Base-by-base conservation (phyloP, 2,113 vertebrate genomes). In the Eptesicus fuscus region DNA sequence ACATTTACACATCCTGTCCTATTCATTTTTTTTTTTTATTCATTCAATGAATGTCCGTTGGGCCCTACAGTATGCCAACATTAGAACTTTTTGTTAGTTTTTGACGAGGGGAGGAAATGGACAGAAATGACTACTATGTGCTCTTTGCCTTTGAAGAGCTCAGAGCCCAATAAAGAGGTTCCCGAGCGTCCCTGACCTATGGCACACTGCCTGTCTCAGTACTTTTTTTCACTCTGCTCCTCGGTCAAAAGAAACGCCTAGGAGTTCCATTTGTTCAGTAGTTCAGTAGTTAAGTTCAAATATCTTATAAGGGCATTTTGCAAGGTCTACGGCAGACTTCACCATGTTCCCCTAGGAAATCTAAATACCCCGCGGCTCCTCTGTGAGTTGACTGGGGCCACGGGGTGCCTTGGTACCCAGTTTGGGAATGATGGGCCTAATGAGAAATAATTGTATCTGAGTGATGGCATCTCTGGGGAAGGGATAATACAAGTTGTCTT, bases 281-380 rank as follows among this genome's bases (percentile, higher is more conserved):
- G 2, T 40, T 28, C 25, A 78, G 40, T 42, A 74, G 40, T 16
- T 74, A 56, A 74, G 37, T 69, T 44, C 42, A 91, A 67, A 47
- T 42, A 85, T 79, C 70, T 67, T 90, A 35, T 74, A 42, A 73
- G 9, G 78, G 5, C 53, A 16, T 53, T 96, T 92, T 73, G 9
- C 28, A 86, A 82, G 59, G 10, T 69, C 13, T 69, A 9, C 59
- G 13, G 47, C 23, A 51, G 18, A 73, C 44, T 16, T 42, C 12
- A 53, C 44, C 5, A 0, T 10, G 17, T 70, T 78, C 69, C 40
- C 44, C 23, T 83, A 59, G 83, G 83, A 69, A 59, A 85, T 40
- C 4, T 3, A 85, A 83, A 5, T 69, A 6, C 17, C 17, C 18
- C 1, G 1, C 0, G 4, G 7, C n/a, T 63, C 35, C 9, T 74